A percentile compares a stretch with the other conserved stretches of the same genome.
Evolutionary conservation across 2,113 vertebrate genomes (phyloP).

Genomic region (Catharus minimus): DNA sequence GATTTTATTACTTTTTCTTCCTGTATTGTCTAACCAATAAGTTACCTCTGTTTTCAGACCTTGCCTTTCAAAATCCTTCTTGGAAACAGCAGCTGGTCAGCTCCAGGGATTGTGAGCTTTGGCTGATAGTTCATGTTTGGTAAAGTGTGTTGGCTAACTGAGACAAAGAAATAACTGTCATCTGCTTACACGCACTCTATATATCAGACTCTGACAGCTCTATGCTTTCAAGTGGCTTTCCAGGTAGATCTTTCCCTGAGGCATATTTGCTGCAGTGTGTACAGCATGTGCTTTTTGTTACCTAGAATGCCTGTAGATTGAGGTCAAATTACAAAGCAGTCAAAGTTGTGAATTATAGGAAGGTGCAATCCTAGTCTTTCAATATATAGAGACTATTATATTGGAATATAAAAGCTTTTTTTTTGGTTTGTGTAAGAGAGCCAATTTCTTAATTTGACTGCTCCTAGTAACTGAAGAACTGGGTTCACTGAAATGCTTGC

Average conservation of each 20-base stretch:
- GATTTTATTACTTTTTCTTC: neutral
- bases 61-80: neutral
- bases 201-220: neutral
- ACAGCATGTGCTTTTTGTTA: neutral
- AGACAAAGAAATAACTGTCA: neutral
- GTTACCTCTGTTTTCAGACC: neutral
- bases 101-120: neutral
- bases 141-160: neutral
- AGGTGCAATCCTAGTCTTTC: neutral
- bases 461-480: neutral
- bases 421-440: neutral
- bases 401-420: neutral
- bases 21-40: neutral
- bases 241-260: neutral
- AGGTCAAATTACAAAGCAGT: neutral
- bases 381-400: neutral
- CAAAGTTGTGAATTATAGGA: neutral
- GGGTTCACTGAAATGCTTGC: neutral
- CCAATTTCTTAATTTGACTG: neutral
- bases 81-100: neutral
- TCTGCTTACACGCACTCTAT: neutral
- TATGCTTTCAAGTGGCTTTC: neutral
- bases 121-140: neutral
- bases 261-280: neutral
- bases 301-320: neutral